phyloP scores from a whole-genome alignment of 2,888 invertebrate genomes.

The Bembecia ichneumoniformis region DNA sequence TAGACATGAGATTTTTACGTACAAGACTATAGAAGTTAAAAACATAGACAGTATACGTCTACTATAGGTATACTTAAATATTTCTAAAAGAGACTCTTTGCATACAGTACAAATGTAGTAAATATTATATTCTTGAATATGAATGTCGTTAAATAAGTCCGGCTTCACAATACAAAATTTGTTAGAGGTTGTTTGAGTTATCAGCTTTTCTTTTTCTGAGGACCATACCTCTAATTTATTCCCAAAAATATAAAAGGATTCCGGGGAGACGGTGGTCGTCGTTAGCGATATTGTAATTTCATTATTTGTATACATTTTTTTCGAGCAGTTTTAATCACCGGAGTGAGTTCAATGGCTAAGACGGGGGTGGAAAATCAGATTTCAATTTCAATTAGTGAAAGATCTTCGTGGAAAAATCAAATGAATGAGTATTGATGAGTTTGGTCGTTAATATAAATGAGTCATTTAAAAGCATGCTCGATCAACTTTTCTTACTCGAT shows the following conservation, averaged over 20 bases:
- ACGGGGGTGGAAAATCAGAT: constrained; percentile 62
- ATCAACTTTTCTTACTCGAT: constrained; percentile 32
- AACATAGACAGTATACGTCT: no score
- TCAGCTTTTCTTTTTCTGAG: constrained; percentile 45
- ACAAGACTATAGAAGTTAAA: constrained; percentile 6
- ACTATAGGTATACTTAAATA: no score
- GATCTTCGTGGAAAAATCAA: constrained; percentile 58
- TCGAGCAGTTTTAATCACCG: constrained; percentile 70
- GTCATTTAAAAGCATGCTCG: constrained; percentile 42
- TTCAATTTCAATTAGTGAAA: constrained; percentile 71
- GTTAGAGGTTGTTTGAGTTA: constrained; percentile 52
- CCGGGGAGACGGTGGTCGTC: constrained; percentile 54
- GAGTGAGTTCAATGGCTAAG: constrained; percentile 36
- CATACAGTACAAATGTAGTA: no score
- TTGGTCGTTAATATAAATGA: constrained; percentile 63
- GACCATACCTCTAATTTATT: constrained; percentile 61
- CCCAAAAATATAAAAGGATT: constrained; percentile 71
- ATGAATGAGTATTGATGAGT: constrained; percentile 68
- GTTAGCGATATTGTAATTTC: constrained; percentile 75
- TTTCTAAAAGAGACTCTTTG: no score
- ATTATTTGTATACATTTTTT: constrained; percentile 72
- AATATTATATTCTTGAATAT: no score
- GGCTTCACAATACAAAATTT: constrained; percentile 46
- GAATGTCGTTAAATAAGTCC: constrained; percentile 22
- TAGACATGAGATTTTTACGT: constrained; percentile 1